Evolutionary conservation across 2,888 invertebrate genomes (phyloP).

Genomic region (Acleris holmiana): DNA sequence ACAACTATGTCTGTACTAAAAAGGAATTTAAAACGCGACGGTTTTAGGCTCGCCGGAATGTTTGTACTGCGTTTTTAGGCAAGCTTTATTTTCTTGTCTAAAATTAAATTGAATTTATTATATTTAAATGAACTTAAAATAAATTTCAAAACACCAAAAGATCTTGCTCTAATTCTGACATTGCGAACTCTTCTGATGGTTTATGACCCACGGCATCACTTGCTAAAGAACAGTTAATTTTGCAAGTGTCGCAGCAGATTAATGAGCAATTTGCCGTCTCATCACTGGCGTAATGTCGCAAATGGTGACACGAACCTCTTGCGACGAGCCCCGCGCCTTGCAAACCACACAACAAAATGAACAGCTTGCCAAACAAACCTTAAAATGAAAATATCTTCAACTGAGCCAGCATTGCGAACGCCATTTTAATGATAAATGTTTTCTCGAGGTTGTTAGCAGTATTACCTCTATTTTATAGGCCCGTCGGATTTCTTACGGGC

Average conservation of each 20-base stretch:
- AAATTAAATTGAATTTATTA: background rate
- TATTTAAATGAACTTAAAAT: background rate
- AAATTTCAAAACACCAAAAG: background rate
- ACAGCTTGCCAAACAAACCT: conserved; percentile 54
- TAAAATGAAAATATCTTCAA: conserved; percentile 34
- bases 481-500: conserved; percentile 27
- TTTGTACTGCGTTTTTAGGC: conserved; percentile 6
- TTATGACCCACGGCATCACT: conserved; percentile 28
- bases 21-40: conserved; percentile 57
- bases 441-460: conserved; percentile 29
- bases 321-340: conserved; percentile 45
- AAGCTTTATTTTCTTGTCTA: background rate
- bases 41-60: conserved; percentile 8
- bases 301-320: conserved; percentile 59
- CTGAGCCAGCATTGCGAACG: conserved; percentile 1
- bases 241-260: conserved; percentile 69
- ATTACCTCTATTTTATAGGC: conserved; percentile 35
- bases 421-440: conserved; percentile 34
- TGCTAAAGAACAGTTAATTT: conserved; percentile 50
- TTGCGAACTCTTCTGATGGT: background rate
- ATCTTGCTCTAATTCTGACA: background rate
- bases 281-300: conserved; percentile 71
- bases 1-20: conserved; percentile 55
- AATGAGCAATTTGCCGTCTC: conserved; percentile 76
- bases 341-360: conserved; percentile 41